phyloP scores from a whole-genome alignment of 2,113 vertebrate species.

The Tonatia bakeri region DNA sequence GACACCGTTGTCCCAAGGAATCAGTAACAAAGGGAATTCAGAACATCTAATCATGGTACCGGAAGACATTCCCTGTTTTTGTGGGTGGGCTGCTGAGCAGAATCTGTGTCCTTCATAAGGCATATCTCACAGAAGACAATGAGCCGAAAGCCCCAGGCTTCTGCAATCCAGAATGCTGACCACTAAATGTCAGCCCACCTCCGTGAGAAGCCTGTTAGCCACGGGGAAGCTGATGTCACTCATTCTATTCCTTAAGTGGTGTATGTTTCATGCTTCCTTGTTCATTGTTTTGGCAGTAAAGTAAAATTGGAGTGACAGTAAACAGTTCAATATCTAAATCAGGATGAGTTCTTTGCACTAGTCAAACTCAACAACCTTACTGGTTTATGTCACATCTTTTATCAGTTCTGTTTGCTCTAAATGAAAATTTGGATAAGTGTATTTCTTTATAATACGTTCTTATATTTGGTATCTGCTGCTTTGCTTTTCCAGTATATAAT shows the following conservation, averaged over 20 bases:
- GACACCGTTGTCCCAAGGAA: neutral
- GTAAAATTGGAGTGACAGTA: neutral
- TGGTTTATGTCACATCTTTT: neutral
- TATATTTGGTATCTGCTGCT: neutral
- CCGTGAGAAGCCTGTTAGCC: neutral
- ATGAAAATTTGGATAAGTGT: neutral
- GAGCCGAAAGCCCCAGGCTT: neutral
- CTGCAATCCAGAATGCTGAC: neutral
- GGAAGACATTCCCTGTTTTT: neutral
- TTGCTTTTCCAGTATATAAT: neutral
- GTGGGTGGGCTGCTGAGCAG: neutral
- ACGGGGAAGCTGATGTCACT: neutral
- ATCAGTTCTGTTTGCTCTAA: neutral
- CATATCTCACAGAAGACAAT: neutral
- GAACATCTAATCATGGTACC: neutral
- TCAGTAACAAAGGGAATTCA: neutral
- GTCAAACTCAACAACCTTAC: neutral
- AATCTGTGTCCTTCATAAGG: neutral
- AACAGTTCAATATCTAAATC: neutral
- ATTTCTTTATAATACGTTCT: neutral
- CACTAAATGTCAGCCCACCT: neutral
- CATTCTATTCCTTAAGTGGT: neutral
- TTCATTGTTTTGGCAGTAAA: neutral
- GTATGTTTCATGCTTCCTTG: neutral
- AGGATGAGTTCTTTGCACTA: neutral